Evolutionary conservation across 2,888 invertebrate species (phyloP).

Genomic region (Lasioglossum calceatum): DNA sequence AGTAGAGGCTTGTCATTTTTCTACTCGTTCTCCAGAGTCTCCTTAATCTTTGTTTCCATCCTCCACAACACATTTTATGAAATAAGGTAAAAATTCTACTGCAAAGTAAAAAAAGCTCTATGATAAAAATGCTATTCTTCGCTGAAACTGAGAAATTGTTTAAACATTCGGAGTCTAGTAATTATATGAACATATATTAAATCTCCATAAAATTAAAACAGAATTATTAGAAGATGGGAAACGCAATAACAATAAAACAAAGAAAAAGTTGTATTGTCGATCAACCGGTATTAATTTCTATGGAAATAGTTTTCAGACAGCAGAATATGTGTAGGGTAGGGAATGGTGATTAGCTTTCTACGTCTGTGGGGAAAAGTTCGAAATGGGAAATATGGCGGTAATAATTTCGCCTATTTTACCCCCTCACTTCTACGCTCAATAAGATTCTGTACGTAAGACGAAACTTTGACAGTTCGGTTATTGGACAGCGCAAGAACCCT

Average conservation of each 20-base stretch:
- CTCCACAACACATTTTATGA: not conserved
- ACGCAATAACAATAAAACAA: not conserved
- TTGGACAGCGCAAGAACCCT: slow-evolving; percentile 13
- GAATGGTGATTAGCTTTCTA: not conserved
- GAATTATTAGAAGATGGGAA: not conserved
- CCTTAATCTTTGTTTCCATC: not conserved
- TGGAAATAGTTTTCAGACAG: not conserved
- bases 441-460: slow-evolving; percentile 9
- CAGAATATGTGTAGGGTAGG: not conserved
- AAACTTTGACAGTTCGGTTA: slow-evolving; percentile 10
- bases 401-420: not conserved
- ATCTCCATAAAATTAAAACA: not conserved
- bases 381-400: not conserved
- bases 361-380: slow-evolving; percentile 1
- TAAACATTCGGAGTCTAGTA: too few species aligned
- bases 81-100: not conserved
- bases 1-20: not conserved
- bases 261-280: not conserved
- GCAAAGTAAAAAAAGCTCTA: too few species aligned
- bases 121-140: too few species aligned
- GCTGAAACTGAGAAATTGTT: too few species aligned
- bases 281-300: not conserved
- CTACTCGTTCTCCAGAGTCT: not conserved
- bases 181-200: too few species aligned
- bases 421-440: slow-evolving; percentile 3